Evolutionary conservation across 2,113 vertebrate genomes (phyloP), one percentile per base, ranked within the genome.

Genomic region (Callopanchax toddi): DNA sequence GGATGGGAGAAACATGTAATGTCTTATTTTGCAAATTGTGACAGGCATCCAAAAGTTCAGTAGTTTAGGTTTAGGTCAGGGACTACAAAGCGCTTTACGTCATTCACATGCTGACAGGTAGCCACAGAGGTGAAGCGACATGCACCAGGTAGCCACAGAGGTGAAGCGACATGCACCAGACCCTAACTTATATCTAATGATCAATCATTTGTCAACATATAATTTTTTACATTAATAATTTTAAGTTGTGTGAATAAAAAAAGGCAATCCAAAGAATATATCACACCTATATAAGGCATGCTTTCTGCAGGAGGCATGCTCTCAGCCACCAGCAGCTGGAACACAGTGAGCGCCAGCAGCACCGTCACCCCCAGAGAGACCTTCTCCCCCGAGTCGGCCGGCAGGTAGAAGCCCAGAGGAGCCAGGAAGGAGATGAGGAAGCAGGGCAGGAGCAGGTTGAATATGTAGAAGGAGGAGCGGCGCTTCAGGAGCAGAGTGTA

Each of bases 271-370:
- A 15, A 54, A 34, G 13, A 58, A 57, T 15, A 18, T 40, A 21
- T 46, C 82, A 91, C 58, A 99, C 97, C 97, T 87, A 99, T 99
- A 20, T 98, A 91, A 32, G 97, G 97, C 21, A 99, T 94, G 1
- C 93, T 98, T 89, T 99, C 97, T 18, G 97, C 97, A 23, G 97
- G 96, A 1, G 97, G 97, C 97, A 99, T 99, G 89, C 96, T 99
- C 88, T 99, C 97, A 42, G 97, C 97, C 84, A 99, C 97, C 95
- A 99, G 92, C 60, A 99, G 84, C 88, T 99, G 97, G 80, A 99
- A 99, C 50, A 99, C 97, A 0, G 97, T 99, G 66, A 99, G 93
- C 1, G 97, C 96, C 83, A 99, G 91, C 39, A 99, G 93, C 69
- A 99, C 96, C 0, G 97, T 99, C 40, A 99, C 96, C 0, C 97